Conservation (phyloP, 64 coral and sea anemone species). For the Dendrophyllia cribrosa region DNA sequence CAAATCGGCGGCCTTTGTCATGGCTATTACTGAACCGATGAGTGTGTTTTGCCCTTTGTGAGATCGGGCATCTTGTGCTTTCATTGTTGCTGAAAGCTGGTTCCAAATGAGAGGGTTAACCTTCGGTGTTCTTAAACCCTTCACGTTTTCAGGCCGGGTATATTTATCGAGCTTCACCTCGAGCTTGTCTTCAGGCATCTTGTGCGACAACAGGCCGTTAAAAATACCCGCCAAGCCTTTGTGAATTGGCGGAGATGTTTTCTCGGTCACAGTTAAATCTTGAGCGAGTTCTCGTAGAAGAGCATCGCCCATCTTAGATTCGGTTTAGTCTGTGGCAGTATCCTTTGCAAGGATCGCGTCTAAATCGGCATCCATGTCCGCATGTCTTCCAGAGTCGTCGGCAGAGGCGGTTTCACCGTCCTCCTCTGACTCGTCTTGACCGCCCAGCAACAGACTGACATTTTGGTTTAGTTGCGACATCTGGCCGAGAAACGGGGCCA, state of each 20-base stretch:
- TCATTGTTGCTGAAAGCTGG: neutral
- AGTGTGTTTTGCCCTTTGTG: slow-evolving; percentile 7
- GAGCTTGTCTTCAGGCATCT: neutral
- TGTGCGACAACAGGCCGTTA: neutral
- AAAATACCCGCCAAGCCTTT: neutral
- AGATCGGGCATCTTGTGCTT: neutral
- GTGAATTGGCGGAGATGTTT: neutral
- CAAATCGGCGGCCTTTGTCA: slow-evolving; percentile 20
- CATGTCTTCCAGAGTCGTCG: no score
- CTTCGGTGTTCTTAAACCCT: slow-evolving; percentile 6
- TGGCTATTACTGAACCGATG: neutral
- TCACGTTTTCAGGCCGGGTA: neutral
- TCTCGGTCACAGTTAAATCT: neutral
- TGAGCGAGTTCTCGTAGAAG: neutral
- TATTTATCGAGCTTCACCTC: neutral
- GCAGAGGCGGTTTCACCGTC: no score
- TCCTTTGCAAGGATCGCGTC: no score
- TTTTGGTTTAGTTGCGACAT: no score
- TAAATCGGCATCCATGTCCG: no score
- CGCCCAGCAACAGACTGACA: no score
- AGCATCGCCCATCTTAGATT: neutral
- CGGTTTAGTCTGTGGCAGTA: no score
- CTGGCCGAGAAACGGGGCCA: no score
- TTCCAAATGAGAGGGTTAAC: neutral
- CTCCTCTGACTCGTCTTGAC: no score